Base-by-base conservation (phyloP, 2,113 vertebrate species). In the Lota lota region DNA sequence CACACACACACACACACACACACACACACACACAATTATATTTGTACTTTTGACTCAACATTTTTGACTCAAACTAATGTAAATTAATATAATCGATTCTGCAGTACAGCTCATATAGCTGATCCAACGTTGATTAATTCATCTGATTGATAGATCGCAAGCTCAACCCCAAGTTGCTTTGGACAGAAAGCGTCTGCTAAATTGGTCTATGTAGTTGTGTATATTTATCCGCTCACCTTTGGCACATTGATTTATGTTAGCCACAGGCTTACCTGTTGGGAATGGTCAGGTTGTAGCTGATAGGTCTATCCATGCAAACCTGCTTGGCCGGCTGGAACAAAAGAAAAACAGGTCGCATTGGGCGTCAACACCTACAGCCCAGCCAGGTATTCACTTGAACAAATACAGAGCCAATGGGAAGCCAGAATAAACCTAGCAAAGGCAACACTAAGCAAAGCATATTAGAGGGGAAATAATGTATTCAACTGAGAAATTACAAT, bases 231-330 rank as follows among this genome's bases (percentile, higher is more conserved):
- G 14, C 16, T n/a, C 16, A 5, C 12, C 10, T 59, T 19, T 59
- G 10, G 40, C 62, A 17, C 17, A 66, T 56, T 56, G n/a, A 17
- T 14, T 18, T 56, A 14, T 18, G 16, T 5, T n/a, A 6, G n/a
- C 53, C 53, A n/a, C 17, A 20, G n/a, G 6, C 67, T 72, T 73
- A 91, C 91, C 90, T 92, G 83, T 61, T 88, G 20, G 91, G 90
- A 67, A 91, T 85, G 69, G 40, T 66, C 12, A 77, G 65, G 22
- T 61, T 73, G 75, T 90, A 90, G 62, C 64, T 68, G 40, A 92
- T 85, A 0, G 73, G 61, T 60, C 64, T 24, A 40, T 83, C 76
- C 87, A 90, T 85, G 67, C 91, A 92, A 5, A 85, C 59, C 59
- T 61, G 54, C 22, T 16, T 74, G 61, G 84, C 78, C 5, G 83